Evolutionary conservation across 2,797 vertebrate genomes (phyloP).

Genomic region (Darevskia mixta): DNA sequence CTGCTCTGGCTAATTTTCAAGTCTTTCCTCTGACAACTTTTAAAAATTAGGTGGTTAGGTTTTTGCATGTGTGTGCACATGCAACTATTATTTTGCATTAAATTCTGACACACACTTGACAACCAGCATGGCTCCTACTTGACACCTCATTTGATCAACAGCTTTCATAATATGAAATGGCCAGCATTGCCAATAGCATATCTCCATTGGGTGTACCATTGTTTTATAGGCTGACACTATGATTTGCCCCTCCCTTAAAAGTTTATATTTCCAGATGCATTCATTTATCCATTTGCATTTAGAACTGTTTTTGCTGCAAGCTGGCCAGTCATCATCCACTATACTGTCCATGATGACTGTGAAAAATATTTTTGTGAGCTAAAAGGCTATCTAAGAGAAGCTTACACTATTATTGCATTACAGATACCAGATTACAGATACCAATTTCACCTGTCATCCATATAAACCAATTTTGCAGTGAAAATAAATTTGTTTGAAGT

Average conservation of each 20-base stretch:
- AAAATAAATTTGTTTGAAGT: slow-evolving; percentile 5
- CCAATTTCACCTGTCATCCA: slow-evolving; percentile 27
- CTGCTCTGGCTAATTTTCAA: background rate
- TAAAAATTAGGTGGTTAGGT: background rate
- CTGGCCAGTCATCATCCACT: background rate
- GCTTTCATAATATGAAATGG: slow-evolving; percentile 1
- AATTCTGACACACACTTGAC: slow-evolving; percentile 7
- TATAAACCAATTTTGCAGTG: background rate
- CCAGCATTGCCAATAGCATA: background rate
- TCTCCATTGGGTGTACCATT: background rate
- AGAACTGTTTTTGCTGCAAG: slow-evolving; percentile 30
- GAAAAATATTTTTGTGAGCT: background rate
- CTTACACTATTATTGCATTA: slow-evolving; percentile 25
- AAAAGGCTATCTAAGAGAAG: slow-evolving; percentile 19
- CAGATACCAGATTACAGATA: background rate
- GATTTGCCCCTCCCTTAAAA: background rate
- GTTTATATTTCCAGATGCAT: slow-evolving; percentile 8
- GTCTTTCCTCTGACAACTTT: background rate
- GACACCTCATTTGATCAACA: slow-evolving; percentile 1
- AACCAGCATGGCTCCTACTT: background rate
- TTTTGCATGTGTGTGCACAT: background rate
- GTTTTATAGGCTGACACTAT: background rate
- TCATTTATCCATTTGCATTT: slow-evolving; percentile 17
- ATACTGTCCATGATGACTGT: background rate
- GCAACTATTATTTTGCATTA: background rate